These are phyloP conservation scores for Podarcis cretensis DNA, from an alignment of 2,113 vertebrate genomes.

Conservation along the genomic window DNA sequence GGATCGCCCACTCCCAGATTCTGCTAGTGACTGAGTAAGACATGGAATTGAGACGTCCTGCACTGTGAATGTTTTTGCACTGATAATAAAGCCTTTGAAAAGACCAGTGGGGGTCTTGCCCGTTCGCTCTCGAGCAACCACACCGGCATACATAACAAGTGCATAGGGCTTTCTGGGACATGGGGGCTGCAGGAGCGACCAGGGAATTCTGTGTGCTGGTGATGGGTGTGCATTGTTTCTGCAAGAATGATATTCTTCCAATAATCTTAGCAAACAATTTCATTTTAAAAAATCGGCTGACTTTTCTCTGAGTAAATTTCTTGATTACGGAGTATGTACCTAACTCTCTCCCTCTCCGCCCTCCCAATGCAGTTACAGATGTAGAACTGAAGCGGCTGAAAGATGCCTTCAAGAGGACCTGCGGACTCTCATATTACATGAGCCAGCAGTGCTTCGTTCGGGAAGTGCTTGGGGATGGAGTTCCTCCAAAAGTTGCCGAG, in stretches of 20 bases:
- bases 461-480: slow-evolving; percentile 96
- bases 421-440: slow-evolving; percentile 96
- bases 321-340: slow-evolving; percentile 11
- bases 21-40: too few species aligned
- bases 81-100: too few species aligned
- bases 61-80: too few species aligned
- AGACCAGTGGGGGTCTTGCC: too few species aligned
- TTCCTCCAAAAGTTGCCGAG: slow-evolving; percentile 97
- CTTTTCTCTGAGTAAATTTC: background rate
- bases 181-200: background rate
- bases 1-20: too few species aligned
- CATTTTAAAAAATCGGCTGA: rapidly evolving
- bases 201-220: background rate
- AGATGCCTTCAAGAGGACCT: slow-evolving; percentile 99
- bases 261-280: background rate
- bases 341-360: slow-evolving; percentile 38
- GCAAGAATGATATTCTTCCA: background rate
- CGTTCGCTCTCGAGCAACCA: too few species aligned
- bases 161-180: too few species aligned
- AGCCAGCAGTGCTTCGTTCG: slow-evolving; percentile 96
- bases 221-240: background rate
- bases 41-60: too few species aligned
- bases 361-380: slow-evolving; percentile 87
- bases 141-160: too few species aligned
- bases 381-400: slow-evolving; percentile 95